These are phyloP conservation scores for Zonitis immaculata DNA, from an alignment of 2,888 invertebrate genomes.

Conservation along the genomic window DNA sequence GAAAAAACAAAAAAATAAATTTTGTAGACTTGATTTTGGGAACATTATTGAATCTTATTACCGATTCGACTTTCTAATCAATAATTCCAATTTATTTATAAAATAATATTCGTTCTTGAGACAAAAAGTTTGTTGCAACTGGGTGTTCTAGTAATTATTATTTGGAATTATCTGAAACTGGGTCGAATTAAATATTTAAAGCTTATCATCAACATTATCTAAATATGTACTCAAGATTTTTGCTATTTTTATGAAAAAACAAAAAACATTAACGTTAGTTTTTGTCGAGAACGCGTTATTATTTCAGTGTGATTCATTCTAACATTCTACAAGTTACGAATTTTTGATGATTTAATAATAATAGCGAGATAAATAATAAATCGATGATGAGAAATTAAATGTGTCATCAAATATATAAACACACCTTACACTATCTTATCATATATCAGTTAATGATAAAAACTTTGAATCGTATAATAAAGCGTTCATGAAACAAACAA, in stretches of 20 bases:
- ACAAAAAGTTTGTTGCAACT: too few species aligned
- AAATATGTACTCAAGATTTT: slow-evolving; percentile 10
- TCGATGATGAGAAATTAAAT: neutral
- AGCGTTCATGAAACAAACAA: neutral
- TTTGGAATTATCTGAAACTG: slow-evolving; percentile 12
- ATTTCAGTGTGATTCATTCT: too few species aligned
- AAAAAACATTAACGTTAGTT: too few species aligned
- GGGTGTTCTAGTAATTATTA: too few species aligned
- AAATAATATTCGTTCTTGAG: too few species aligned
- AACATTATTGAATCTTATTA: too few species aligned
- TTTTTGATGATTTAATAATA: slow-evolving; percentile 8
- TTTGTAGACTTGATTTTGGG: too few species aligned
- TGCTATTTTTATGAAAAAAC: neutral
- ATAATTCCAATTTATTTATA: too few species aligned
- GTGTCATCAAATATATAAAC: neutral
- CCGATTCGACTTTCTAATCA: too few species aligned
- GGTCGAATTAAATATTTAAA: slow-evolving; percentile 12
- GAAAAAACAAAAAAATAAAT: too few species aligned
- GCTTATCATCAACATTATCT: neutral
- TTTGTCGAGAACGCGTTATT: too few species aligned
- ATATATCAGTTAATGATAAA: neutral
- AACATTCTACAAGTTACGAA: too few species aligned
- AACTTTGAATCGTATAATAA: neutral
- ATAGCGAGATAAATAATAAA: slow-evolving; percentile 7
- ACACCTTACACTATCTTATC: neutral